Evolutionary conservation across 2,888 invertebrate species (phyloP).

Genomic region (Drosophila ezoana): DNA sequence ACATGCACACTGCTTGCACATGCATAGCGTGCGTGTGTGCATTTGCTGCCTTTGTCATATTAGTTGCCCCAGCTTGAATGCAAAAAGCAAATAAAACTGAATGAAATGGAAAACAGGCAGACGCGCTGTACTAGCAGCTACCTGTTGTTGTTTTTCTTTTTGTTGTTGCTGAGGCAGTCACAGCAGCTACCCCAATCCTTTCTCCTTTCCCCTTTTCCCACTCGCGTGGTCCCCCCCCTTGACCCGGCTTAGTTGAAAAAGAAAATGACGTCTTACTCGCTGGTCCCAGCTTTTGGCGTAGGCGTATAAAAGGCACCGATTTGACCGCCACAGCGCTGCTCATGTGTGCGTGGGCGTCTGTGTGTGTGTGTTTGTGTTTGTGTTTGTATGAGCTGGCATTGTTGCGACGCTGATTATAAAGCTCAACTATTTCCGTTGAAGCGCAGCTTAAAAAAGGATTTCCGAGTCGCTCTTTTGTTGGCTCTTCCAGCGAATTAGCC

Average conservation of each 20-base stretch:
- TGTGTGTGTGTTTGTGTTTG: neutral
- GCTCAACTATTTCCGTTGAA: slow-evolving; percentile 29
- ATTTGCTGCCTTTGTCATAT: slow-evolving; percentile 3
- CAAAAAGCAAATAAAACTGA: slow-evolving; percentile 26
- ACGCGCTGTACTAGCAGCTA: slow-evolving; percentile 23
- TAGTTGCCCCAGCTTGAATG: slow-evolving; percentile 11
- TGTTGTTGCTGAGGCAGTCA: neutral
- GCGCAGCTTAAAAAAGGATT: slow-evolving; percentile 41
- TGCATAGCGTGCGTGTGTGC: neutral
- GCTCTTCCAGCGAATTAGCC: slow-evolving; percentile 15
- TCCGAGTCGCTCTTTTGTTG: slow-evolving; percentile 41
- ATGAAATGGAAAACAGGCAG: slow-evolving; percentile 40
- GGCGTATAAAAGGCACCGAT: slow-evolving; percentile 22
- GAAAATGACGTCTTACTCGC: slow-evolving; percentile 46
- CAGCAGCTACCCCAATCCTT: neutral
- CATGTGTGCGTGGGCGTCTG: neutral
- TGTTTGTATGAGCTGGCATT: slow-evolving; percentile 8
- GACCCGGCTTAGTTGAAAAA: neutral
- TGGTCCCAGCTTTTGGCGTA: slow-evolving; percentile 14
- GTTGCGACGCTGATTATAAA: slow-evolving; percentile 37
- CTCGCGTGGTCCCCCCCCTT: neutral
- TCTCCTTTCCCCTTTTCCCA: neutral
- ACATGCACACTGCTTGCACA: neutral
- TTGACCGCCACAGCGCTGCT: slow-evolving; percentile 23
- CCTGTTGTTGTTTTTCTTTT: slow-evolving; percentile 39